Evolutionary conservation across 1,140 invertebrate species (phyloP), one percentile per base, ranked within the genome.

Genomic region (Drosophila biarmipes): DNA sequence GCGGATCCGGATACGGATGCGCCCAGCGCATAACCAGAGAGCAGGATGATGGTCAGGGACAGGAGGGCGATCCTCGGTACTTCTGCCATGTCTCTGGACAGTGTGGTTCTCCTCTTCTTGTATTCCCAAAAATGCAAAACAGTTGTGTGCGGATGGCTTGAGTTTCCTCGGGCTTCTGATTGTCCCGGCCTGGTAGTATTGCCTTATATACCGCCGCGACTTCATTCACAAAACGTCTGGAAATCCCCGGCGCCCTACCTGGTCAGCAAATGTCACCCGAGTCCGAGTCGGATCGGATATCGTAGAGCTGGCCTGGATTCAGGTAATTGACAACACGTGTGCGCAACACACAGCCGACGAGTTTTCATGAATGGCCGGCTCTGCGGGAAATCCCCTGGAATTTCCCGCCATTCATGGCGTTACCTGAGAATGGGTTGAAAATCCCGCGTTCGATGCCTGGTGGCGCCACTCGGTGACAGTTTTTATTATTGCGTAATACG

Each of bases 291-390:
- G 45, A 27, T 40, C 34, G 11, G 48, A 49, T 52, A 10, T 31
- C 27, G 12, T 21, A 10, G 17, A 24, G 42, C 17, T 10, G 2
- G 6, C 6, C 31, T 19, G 48, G 29, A 40, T 24, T 14, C 46
- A 56, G 68, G 74, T 87, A 87, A 87, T 87, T 69, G 71, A 72
- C 29, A 87, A 82, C 82, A 87, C 62, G 80, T 87, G 82, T 87
- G 58, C 49, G 63, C 58, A 77, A 69, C 11, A 15, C 11, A 2
- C n/a, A 17, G 43, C 10, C n/a, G 37, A 12, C 21, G 42, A 15
- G 7, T 8, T 55, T 78, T 87, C 51, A 89, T 87, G 84, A 87
- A 87, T 86, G 82, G 45, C 46, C 29, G 27, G 38, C 49, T 7
- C 21, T 34, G 5, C n/a, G 62, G 82, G 82, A 82, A 87, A 87